Percentiles rank a stretch among this genome's conserved stretches.
phyloP scores from a whole-genome alignment of 2,888 invertebrate genomes.

The Ashinkailepas kermadecensis region DNA sequence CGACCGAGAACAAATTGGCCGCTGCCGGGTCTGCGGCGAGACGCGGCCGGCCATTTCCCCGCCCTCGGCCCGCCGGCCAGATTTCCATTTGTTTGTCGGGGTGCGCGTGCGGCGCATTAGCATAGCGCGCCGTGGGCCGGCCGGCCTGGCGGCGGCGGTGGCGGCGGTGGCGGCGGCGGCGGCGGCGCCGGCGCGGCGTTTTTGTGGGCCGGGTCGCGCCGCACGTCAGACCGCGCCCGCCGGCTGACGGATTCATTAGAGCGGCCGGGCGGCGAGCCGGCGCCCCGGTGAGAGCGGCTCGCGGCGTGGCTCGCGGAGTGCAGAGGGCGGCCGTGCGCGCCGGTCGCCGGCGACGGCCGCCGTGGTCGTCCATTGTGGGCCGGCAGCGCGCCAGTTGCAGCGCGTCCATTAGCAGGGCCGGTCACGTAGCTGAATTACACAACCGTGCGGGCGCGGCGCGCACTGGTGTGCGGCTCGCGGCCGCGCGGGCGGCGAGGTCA shows the following conservation, averaged over 20 bases:
- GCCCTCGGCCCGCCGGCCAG: background rate
- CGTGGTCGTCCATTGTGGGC: background rate
- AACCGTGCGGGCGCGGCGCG: background rate
- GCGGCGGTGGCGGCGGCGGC: background rate
- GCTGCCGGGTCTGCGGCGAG: background rate
- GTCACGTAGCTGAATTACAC: constrained; percentile 17
- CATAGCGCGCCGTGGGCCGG: background rate
- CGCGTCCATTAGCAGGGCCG: constrained; percentile 3
- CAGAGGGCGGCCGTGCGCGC: background rate
- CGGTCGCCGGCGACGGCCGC: background rate
- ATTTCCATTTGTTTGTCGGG: constrained; percentile 12
- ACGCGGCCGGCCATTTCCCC: background rate
- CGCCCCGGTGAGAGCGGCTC: background rate
- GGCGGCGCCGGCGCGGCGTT: background rate
- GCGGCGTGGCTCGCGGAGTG: background rate
- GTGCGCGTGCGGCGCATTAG: background rate
- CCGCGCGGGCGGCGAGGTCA: too few species aligned
- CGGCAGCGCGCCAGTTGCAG: background rate
- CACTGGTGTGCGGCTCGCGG: background rate
- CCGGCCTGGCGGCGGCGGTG: background rate
- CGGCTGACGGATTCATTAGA: background rate
- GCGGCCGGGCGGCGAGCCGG: background rate
- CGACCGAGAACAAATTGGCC: background rate
- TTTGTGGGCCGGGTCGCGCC: background rate
- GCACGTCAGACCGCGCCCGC: background rate